phyloP scores from a whole-genome alignment of 2,797 vertebrate species.

The Nannoperca obscura region DNA sequence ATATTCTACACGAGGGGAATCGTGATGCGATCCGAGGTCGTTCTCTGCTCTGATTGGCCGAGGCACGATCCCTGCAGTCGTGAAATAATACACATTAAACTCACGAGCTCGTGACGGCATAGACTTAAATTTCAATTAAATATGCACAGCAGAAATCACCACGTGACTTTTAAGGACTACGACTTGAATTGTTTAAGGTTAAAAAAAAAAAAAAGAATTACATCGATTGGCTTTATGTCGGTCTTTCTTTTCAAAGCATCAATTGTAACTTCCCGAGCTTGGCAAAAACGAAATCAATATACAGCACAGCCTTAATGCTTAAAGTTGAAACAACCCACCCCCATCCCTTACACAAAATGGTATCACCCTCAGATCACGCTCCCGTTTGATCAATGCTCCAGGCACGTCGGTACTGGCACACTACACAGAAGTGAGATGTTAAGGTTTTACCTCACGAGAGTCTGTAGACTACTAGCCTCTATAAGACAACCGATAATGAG shows the following conservation, averaged over 20 bases:
- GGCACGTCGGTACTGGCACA: constrained; percentile 17
- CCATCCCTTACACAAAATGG: constrained; percentile 31
- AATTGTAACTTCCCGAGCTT: background rate
- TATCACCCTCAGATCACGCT: constrained; percentile 41
- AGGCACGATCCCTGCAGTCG: background rate
- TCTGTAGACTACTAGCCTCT: background rate
- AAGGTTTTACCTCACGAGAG: background rate
- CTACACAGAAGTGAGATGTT: background rate
- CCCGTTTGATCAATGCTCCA: constrained; percentile 13
- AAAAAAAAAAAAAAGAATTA: background rate
- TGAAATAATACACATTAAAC: background rate
- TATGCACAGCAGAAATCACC: background rate
- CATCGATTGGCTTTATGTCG: background rate
- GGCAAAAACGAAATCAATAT: background rate
- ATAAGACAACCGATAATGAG: background rate
- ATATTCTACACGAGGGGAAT: background rate
- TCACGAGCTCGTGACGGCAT: background rate
- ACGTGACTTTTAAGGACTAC: background rate
- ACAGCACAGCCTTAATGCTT: background rate
- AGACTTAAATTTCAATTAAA: background rate
- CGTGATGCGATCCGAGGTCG: constrained; percentile 19
- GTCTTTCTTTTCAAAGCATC: background rate
- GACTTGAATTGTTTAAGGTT: background rate
- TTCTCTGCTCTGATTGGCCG: constrained; percentile 56
- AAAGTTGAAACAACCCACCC: constrained; percentile 23